These are phyloP conservation scores for Telmatherina bonti DNA, from an alignment of 2,797 vertebrate species.

Conservation along the genomic window DNA sequence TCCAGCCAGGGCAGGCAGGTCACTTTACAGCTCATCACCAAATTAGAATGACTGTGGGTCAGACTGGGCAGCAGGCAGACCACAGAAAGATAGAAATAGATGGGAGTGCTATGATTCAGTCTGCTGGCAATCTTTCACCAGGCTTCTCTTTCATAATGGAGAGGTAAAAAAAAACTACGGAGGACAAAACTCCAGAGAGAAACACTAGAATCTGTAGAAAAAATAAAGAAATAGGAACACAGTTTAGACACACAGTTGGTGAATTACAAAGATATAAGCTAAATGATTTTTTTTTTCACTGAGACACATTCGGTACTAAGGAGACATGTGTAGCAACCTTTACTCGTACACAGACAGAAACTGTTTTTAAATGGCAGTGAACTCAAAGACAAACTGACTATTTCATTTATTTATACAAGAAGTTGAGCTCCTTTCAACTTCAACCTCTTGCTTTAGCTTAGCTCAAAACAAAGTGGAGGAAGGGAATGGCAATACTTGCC, in stretches of 20 bases:
- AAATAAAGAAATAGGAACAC: constrained; percentile 25
- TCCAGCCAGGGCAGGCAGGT: constrained; percentile 72
- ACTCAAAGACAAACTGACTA: constrained; percentile 1
- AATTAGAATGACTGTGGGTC: constrained; percentile 79
- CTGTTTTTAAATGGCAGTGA: neutral
- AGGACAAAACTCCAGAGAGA: constrained; percentile 28
- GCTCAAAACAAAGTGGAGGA: neutral
- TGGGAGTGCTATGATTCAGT: constrained; percentile 41
- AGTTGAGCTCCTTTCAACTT: neutral
- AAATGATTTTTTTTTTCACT: neutral
- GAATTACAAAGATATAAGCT: constrained; percentile 9
- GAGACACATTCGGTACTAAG: neutral
- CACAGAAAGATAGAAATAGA: constrained; percentile 68
- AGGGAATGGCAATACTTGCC: neutral
- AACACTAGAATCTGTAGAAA: constrained; percentile 21
- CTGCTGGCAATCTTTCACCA: constrained; percentile 52
- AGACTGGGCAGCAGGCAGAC: constrained; percentile 57
- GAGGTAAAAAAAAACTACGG: constrained; percentile 13
- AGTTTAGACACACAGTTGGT: constrained; percentile 22
- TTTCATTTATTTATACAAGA: neutral
- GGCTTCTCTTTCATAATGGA: constrained; percentile 37
- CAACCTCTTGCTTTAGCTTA: neutral
- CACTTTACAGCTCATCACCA: constrained; percentile 85
- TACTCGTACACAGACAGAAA: neutral
- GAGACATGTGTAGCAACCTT: neutral